Evolutionary conservation across 2,888 invertebrate species (phyloP).

Genomic region (Myathropa florea): DNA sequence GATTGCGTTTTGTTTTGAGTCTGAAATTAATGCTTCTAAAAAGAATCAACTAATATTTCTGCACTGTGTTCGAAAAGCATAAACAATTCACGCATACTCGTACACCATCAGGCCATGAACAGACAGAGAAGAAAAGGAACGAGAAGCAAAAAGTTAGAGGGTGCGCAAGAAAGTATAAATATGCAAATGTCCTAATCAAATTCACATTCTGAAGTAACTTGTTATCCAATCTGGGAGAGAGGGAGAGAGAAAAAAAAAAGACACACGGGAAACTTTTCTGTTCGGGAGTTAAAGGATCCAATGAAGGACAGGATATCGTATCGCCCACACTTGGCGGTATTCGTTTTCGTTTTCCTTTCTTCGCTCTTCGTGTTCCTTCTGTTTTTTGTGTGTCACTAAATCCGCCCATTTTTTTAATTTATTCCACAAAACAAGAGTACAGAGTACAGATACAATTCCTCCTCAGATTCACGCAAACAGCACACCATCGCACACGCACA

Average conservation of each 20-base stretch:
- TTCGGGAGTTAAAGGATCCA: constrained; percentile 44
- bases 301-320: constrained; percentile 2
- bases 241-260: constrained; percentile 48
- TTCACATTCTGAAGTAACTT: constrained; percentile 80
- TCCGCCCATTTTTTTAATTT: constrained; percentile 80
- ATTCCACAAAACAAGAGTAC: constrained; percentile 76
- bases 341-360: constrained; percentile 3
- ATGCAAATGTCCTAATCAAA: constrained; percentile 81
- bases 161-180: constrained; percentile 69
- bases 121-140: neutral
- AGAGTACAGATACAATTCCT: constrained; percentile 28
- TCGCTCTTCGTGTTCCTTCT: constrained; percentile 29
- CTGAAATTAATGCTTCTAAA: neutral
- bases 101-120: neutral
- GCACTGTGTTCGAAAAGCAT: neutral
- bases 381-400: constrained; percentile 71
- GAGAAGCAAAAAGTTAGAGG: constrained; percentile 9
- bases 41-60: constrained; percentile 3
- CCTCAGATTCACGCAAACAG: constrained; percentile 46
- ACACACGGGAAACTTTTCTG: constrained; percentile 58
- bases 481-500: constrained; percentile 48
- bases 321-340: constrained; percentile 48
- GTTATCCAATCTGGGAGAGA: constrained; percentile 76
- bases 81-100: constrained; percentile 49
- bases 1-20: constrained; percentile 22